These are phyloP conservation scores for Eleginops maclovinus DNA, from an alignment of 2,113 vertebrate species.

Conservation along the genomic window DNA sequence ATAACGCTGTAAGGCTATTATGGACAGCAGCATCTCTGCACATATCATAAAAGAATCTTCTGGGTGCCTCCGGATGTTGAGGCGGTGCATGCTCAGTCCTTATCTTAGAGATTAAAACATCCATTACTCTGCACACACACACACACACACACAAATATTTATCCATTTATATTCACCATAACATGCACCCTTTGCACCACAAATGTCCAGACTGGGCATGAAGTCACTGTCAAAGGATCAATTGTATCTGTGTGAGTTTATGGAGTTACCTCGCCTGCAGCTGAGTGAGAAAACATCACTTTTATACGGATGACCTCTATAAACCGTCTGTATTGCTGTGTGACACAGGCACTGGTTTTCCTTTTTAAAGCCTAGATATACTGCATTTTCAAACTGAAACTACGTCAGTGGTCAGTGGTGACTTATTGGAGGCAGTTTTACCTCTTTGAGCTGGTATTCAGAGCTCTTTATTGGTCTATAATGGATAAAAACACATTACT, in stretches of 20 bases:
- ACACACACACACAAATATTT: background rate
- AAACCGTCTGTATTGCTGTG: constrained; percentile 27
- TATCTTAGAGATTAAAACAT: constrained; percentile 55
- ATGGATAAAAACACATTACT: background rate
- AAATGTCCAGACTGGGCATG: constrained; percentile 17
- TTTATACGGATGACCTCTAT: constrained; percentile 49
- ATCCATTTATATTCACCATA: constrained; percentile 13
- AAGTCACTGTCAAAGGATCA: constrained; percentile 43
- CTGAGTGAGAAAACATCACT: constrained; percentile 25
- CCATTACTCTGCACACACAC: background rate
- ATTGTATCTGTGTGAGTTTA: constrained; percentile 25
- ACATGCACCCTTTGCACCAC: constrained; percentile 1
- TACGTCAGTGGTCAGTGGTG: background rate
- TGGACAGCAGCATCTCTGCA: constrained; percentile 41
- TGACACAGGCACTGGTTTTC: constrained; percentile 22
- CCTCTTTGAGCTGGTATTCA: background rate
- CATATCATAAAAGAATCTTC: constrained; percentile 48
- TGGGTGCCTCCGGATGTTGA: constrained; percentile 14
- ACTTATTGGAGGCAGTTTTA: constrained; percentile 5
- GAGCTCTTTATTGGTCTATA: background rate
- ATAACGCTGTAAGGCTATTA: constrained; percentile 26
- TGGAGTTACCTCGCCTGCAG: constrained; percentile 39
- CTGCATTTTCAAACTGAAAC: constrained; percentile 15
- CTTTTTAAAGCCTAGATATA: constrained; percentile 37
- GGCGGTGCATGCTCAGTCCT: constrained; percentile 8